Evolutionary conservation across 2,888 invertebrate genomes (phyloP), one percentile per base, ranked within the genome.

Genomic region (Myopa testacea): DNA sequence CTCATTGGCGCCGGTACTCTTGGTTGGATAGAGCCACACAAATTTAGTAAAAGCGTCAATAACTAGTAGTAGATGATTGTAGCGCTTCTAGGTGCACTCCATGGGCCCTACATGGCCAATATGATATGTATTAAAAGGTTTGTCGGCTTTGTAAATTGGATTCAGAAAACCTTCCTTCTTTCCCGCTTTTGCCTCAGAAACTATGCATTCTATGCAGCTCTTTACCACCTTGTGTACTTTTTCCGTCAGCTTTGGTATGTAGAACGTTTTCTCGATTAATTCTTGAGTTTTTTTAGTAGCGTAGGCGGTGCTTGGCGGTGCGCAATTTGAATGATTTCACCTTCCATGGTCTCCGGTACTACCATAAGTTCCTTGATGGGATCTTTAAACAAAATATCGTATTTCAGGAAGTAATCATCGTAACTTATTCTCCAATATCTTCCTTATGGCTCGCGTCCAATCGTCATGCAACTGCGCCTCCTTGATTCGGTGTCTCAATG

Each of bases 271-370:
- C 26, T 78, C 81, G 2, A 87, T 60, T 3, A 77, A 45, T 19
- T 85, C 83, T 40, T 80, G 81, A 0, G 80, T 85, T 70, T 85
- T 87, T 34, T 79, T 84, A 6, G 73, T 80, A 1, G 80, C 80
- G 80, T 87, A 88, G 82, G n/a, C n/a, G 89, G 88, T 38, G 87
- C 87, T n/a, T 80, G 80, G 68, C 84, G 85, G 79, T 89, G 89
- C 0, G 82, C 82, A 34, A 77, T 84, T 67, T 81, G 81, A 8
- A 89, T 88, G 4, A 89, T 82, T 75, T 88, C 84, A 12, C 71
- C 45, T 1, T 68, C 76, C 85, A 90, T 85, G 5, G 50, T 37
- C 40, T 81, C 84, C 0, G 89, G 88, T 37, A 88, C 83, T 0
- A 86, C 85, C 4, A 87, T 77, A 3, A 84, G 26, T 0, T 80